Evolutionary conservation across 2,113 vertebrate species (phyloP), one percentile per base, ranked within the genome.

Genomic region (Sisor rabdophorus): DNA sequence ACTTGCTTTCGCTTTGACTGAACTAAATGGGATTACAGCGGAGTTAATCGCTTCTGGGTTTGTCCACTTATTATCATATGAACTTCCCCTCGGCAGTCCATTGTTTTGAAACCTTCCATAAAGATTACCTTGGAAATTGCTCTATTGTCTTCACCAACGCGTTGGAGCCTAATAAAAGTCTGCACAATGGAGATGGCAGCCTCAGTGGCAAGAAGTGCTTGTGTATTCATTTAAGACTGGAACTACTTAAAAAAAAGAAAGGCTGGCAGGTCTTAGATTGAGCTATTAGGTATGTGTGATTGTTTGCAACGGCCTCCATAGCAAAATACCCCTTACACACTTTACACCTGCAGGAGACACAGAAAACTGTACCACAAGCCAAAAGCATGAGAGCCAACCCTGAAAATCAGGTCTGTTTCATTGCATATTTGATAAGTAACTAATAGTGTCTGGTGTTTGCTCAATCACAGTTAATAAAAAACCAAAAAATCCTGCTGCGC

Each of bases 41-140:
- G 78, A 87, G 81, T 85, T 88, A 88, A 90, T 88, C 81, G 79
- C 85, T 86, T 74, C 82, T 79, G 81, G 84, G 81, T 88, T 86
- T 86, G 86, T 89, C 84, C 86, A 87, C 84, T 88, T 86, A 88
- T 86, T 88, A 85, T 71, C 76, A 87, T 83, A 83, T 87, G 85
- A 88, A 85, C 87, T 81, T 80, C 81, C 78, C 64, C 73, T 71
- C 19, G 73, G 82, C 79, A 71, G 69, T 61, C 84, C 86, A 87
- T 88, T 89, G 85, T 88, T 89, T 88, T 82, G 79, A 55, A 74
- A 56, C 81, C 68, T 85, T 83, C 84, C 79, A 80, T 85, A 84
- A 87, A 88, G 82, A 88, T 88, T 85, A 86, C 86, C 82, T 86
- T 74, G 76, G 80, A 88, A n/a, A 87, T 86, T 81, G 83, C 85